Evolutionary conservation across 2,888 invertebrate species (phyloP), one percentile per base, ranked within the genome.

Genomic region (Venusia cambrica): DNA sequence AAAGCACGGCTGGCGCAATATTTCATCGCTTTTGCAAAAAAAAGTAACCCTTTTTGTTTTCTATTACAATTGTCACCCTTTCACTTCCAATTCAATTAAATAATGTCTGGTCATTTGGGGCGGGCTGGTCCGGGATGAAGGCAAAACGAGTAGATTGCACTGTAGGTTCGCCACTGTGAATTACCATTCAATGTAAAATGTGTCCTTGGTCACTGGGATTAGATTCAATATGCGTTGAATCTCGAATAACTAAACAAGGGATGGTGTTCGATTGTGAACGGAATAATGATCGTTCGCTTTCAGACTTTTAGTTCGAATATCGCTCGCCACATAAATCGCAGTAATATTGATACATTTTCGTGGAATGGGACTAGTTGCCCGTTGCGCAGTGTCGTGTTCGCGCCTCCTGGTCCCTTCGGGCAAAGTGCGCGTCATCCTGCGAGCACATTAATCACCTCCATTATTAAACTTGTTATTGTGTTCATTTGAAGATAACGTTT

Each of bases 31-130:
- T 71, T 74, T 60, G 69, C 57, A 70, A 70, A 77, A 83, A 81
- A 79, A 73, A 58, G 62, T 64, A 70, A 79, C 78, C 83, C 84
- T 85, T 84, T 79, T 79, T 75, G 76, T 78, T 78, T 84, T 81
- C 73, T 81, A 83, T 78, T 74, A 76, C 85, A 78, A 84, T 85
- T 81, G 85, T 87, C 85, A 87, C 87, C 87, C 87, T 84, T 85
- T 87, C 58, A 75, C 74, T 83, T 78, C 63, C 62, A 83, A 80
- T 85, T 87, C 85, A 85, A 87, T 87, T 87, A 87, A 85, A 87
- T 87, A 85, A 87, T 87, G 84, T 87, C 84, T 87, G 87, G 87
- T 87, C 87, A 87, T 84, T 87, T 83, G 84, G 73, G 78, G 71
- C 74, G 67, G 74, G 71, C 57, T 62, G 58, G 36, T 33, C 39